Evolutionary conservation across 2,888 invertebrate species (phyloP).

Genomic region (Amphimallon solstitiale): DNA sequence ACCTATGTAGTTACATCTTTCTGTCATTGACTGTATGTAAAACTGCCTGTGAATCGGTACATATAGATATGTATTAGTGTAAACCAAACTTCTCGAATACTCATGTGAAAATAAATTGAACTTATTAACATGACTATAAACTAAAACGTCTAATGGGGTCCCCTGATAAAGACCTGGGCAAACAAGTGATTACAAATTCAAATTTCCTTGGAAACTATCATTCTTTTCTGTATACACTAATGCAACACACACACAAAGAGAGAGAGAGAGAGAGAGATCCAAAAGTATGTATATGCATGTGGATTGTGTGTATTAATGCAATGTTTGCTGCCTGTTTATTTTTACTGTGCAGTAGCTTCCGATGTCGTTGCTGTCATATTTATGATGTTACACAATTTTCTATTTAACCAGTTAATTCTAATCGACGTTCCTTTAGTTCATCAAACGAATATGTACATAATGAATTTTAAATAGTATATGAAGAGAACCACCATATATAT

Average conservation of each 20-base stretch:
- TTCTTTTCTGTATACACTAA: conserved; percentile 19
- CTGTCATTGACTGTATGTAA: not conserved
- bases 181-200: conserved; percentile 34
- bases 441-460: too few species aligned
- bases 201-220: conserved; percentile 29
- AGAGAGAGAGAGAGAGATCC: not conserved
- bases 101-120: conserved; percentile 33
- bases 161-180: conserved; percentile 32
- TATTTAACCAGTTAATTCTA: too few species aligned
- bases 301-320: not conserved
- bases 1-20: not conserved
- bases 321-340: too few species aligned
- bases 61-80: too few species aligned
- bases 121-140: conserved; percentile 34
- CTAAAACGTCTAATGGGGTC: conserved; percentile 31
- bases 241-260: not conserved
- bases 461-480: too few species aligned
- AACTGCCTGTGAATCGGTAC: too few species aligned
- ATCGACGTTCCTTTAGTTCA: too few species aligned
- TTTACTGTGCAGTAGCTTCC: too few species aligned
- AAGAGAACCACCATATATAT: too few species aligned
- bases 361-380: too few species aligned
- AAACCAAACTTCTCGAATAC: conserved; percentile 31
- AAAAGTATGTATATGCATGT: not conserved
- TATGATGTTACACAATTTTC: too few species aligned